phyloP scores from a whole-genome alignment of 2,888 invertebrate species.

The Hartigia nigra region DNA sequence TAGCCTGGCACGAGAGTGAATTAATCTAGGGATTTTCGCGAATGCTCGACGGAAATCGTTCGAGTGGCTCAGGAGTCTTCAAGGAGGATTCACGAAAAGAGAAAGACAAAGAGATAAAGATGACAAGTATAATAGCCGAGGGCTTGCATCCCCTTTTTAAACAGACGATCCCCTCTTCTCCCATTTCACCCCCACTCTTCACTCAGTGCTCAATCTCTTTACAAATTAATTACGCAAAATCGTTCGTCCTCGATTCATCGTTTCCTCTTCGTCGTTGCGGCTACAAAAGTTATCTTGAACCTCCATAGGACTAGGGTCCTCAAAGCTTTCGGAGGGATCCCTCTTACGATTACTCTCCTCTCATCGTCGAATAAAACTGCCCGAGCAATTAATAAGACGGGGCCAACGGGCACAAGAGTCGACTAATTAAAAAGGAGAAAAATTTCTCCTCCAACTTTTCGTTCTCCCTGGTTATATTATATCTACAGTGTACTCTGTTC shows the following conservation, averaged over 20 bases:
- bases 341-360: not conserved
- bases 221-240: slow-evolving; percentile 3
- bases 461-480: not conserved
- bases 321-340: not conserved
- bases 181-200: not conserved
- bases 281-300: not conserved
- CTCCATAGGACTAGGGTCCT: not conserved
- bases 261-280: not conserved
- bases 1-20: not conserved
- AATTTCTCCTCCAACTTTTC: slow-evolving; percentile 2
- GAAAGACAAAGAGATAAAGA: not conserved
- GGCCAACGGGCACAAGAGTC: not conserved
- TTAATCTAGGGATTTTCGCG: not conserved
- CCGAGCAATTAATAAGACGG: not conserved
- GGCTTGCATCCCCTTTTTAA: not conserved
- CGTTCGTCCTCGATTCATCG: slow-evolving; percentile 2
- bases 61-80: not conserved
- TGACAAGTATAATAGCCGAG: not conserved
- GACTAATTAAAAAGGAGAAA: slow-evolving; percentile 5
- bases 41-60: not conserved
- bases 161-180: not conserved
- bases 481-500: not conserved
- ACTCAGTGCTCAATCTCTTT: not conserved
- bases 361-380: not conserved
- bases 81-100: not conserved